Evolutionary conservation across 2,113 vertebrate genomes (phyloP), one percentile per base, ranked within the genome.

Genomic region (Bettongia penicillata): DNA sequence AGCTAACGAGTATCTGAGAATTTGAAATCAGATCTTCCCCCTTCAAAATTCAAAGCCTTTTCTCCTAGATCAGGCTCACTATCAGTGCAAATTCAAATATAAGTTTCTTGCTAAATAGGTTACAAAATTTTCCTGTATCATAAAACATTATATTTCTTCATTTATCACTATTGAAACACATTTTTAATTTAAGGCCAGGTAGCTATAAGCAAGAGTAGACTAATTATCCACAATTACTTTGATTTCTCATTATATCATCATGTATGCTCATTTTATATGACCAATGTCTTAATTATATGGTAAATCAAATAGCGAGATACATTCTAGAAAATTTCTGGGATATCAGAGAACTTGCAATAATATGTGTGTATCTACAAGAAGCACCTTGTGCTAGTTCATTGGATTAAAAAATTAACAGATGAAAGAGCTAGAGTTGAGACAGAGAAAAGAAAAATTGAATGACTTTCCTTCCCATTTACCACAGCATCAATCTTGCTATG

Each of bases 301-400:
- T 95, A 48, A 97, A 57, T 94, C 53, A 92, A 3, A 91, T 53
- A 57, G 16, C 7, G n/a, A 95, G 90, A 2, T 53, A 48, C 8
- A 26, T 91, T 95, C 96, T 52, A 90, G n/a, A 95, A 94, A 94
- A 55, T 51, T 43, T 77, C n/a, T 68, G 31, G 2, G 55, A 61
- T 57, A 31, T 31, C 4, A 55, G 55, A 31, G 22, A 61, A 61
- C 28, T 61, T 61, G 92, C 90, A 93, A 22, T 51, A 61, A 50
- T 26, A 50, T 16, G 23, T 90, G 28, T 90, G 37, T n/a, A 4
- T 93, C 19, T 51, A 51, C 37, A 53, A n/a, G 48, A 0, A 49
- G 37, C 22, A 37, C 4, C 0, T 84, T 28, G 8, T 1, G 23
- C 51, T 31, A 90, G 57, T 51, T 24, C 28, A 94, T n/a, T 31